A percentile compares a stretch with the other conserved stretches of the same genome.
phyloP scores from a whole-genome alignment of 2,797 vertebrate genomes.

The Protosalanx chinensis region DNA sequence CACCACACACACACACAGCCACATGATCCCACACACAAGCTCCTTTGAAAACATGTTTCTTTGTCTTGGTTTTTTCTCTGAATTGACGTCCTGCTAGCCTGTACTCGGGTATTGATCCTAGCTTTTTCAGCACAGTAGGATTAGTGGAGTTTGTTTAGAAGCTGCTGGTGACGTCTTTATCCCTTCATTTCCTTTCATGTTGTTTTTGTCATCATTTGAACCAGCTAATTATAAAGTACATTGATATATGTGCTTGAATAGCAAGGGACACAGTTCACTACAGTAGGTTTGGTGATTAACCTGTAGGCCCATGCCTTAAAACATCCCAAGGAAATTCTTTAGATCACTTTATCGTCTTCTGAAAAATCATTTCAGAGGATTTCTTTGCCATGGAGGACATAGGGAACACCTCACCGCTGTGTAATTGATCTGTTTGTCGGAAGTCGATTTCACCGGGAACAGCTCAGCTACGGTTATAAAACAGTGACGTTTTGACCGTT shows the following conservation, averaged over 20 bases:
- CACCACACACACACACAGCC: neutral
- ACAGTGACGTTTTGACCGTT: conserved; percentile 32
- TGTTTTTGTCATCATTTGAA: neutral
- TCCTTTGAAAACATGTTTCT: neutral
- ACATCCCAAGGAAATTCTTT: neutral
- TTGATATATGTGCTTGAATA: neutral
- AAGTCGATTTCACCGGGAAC: conserved; percentile 34
- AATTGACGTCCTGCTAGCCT: neutral
- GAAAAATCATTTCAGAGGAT: neutral
- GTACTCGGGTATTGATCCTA: neutral
- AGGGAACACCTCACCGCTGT: conserved; percentile 26
- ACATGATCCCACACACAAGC: too few species aligned
- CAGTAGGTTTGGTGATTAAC: neutral
- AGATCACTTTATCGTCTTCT: too few species aligned
- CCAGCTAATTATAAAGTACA: neutral
- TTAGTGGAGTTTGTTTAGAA: neutral
- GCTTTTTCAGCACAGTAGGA: neutral
- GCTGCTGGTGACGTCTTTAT: neutral
- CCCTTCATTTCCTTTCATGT: neutral
- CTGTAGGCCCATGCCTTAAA: neutral
- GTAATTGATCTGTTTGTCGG: conserved; percentile 38
- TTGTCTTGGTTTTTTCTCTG: neutral
- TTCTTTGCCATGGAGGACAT: conserved; percentile 15
- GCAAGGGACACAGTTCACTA: neutral
- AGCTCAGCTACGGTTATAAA: conserved; percentile 42